Evolutionary conservation across 2,888 invertebrate genomes (phyloP).

Genomic region (Drosophila mettleri): DNA sequence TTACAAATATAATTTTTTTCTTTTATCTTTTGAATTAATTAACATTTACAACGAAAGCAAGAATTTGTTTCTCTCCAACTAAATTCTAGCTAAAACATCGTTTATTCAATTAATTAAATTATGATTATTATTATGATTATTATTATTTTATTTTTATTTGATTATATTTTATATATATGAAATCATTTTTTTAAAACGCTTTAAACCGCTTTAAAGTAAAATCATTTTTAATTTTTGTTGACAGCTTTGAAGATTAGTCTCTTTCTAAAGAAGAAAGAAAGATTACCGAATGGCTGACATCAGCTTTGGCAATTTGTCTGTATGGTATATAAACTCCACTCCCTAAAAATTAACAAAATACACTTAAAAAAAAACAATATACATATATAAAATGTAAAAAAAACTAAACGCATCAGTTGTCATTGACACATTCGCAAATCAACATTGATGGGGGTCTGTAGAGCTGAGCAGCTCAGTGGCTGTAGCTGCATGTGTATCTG

Average conservation of each 20-base stretch:
- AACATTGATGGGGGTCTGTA: constrained; percentile 25
- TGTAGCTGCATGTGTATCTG: neutral
- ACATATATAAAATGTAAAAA: no score
- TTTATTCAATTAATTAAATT: no score
- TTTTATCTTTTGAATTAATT: no score
- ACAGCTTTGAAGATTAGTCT: constrained; percentile 7
- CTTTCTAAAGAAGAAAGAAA: neutral
- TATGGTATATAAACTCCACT: constrained; percentile 11
- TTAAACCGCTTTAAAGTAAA: constrained; percentile 2
- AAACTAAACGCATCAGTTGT: constrained; percentile 25
- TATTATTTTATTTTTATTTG: no score
- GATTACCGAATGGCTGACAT: constrained; percentile 19
- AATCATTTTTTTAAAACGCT: neutral
- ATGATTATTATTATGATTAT: no score
- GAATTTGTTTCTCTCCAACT: no score
- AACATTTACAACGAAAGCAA: no score
- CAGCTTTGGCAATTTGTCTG: constrained; percentile 14
- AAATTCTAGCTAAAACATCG: no score
- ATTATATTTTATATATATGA: neutral
- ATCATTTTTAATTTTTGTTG: constrained; percentile 4
- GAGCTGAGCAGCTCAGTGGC: constrained; percentile 3
- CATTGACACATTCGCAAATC: constrained; percentile 26
- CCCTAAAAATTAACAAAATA: constrained; percentile 20
- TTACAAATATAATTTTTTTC: no score
- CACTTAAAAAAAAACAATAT: neutral